Conservation (phyloP, 2,113 vertebrate genomes). For the Oceanodroma tethys region DNA sequence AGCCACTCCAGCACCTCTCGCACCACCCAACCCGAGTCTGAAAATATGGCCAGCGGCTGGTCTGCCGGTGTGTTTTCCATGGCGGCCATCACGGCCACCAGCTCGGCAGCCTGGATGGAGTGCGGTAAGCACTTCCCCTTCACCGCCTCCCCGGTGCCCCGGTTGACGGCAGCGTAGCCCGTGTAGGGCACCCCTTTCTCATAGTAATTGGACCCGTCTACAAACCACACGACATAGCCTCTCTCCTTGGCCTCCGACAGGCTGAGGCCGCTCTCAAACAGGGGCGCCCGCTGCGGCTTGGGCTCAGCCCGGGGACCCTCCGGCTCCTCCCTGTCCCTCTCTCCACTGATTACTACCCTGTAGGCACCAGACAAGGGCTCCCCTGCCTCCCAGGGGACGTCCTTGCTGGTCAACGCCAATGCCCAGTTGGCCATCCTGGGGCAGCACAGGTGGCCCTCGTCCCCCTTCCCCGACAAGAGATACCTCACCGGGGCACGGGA, state of each 20-base stretch:
- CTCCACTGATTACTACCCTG: not conserved
- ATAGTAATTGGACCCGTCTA: conserved; percentile 24
- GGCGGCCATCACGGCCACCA: conserved; percentile 10
- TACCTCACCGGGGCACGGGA: not conserved
- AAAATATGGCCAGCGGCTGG: conserved; percentile 26
- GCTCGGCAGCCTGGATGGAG: conserved; percentile 42
- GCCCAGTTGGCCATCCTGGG: conserved; percentile 48
- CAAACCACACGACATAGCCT: not conserved
- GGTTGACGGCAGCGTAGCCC: not conserved
- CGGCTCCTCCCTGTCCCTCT: not conserved
- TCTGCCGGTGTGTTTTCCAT: not conserved
- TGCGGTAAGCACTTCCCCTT: conserved; percentile 47
- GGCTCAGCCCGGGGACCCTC: not conserved
- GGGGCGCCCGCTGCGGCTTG: not conserved
- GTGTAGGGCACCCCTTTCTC: conserved; percentile 31
- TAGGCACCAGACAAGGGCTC: not conserved
- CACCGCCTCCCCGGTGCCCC: conserved; percentile 6
- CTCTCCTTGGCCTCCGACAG: conserved; percentile 21
- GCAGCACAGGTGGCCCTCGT: not conserved
- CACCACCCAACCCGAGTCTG: conserved; percentile 32
- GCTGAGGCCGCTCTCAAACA: conserved; percentile 47
- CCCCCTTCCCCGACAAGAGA: not conserved
- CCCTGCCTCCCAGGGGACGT: rapidly evolving
- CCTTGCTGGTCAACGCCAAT: not conserved
- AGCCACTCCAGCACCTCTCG: not conserved